Conservation (phyloP, 2,113 vertebrate genomes). For the Apaloderma vittatum region DNA sequence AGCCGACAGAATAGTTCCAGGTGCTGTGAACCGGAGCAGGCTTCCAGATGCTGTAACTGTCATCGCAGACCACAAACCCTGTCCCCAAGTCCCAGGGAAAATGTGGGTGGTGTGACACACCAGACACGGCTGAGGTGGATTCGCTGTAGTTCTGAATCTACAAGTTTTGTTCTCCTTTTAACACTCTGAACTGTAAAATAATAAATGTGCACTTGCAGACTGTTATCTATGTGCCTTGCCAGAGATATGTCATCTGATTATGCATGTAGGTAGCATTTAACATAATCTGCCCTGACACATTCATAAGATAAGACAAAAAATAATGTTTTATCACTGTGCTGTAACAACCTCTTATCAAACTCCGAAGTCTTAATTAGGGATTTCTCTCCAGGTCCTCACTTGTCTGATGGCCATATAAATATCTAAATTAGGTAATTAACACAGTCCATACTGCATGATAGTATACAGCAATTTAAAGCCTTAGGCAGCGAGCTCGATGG, state of each 20-base stretch:
- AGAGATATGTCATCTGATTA: constrained; percentile 22
- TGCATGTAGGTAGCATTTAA: constrained; percentile 60
- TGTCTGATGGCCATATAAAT: constrained; percentile 59
- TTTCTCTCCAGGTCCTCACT: not conserved
- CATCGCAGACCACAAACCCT: not conserved
- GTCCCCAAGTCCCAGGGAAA: not conserved
- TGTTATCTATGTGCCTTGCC: constrained; percentile 40
- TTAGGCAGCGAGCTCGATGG: not conserved
- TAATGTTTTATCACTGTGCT: constrained; percentile 45
- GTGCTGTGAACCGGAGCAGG: not conserved
- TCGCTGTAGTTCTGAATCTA: not conserved
- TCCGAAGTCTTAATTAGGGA: constrained; percentile 29
- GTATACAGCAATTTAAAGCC: constrained; percentile 17
- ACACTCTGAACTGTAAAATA: not conserved
- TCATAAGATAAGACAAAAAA: constrained; percentile 66
- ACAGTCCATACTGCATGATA: not conserved
- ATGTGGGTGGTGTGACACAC: fast-evolving
- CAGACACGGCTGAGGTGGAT: not conserved
- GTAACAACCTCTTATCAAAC: not conserved
- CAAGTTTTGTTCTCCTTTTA: constrained; percentile 15
- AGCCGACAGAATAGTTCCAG: not conserved
- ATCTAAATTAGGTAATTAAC: constrained; percentile 62
- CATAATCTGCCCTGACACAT: constrained; percentile 67
- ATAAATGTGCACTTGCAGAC: constrained; percentile 22
- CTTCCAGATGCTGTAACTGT: not conserved